Evolutionary conservation across 2,888 invertebrate species (phyloP).

Genomic region (Megalurothrips usitatus): DNA sequence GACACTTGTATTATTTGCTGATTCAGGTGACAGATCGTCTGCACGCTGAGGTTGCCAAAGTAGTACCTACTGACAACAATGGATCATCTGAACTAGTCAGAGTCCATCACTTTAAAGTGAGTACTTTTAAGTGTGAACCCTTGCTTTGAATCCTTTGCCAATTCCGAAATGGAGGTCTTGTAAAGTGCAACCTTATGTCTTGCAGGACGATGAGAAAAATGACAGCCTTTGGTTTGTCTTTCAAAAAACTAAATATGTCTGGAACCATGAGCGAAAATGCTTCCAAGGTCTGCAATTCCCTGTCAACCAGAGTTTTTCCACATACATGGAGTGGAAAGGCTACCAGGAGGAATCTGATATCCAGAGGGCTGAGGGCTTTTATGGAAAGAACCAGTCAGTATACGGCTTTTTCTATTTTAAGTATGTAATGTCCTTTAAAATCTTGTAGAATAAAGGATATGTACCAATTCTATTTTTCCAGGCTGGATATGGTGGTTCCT

Average conservation of each 20-base stretch:
- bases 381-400: conserved; percentile 82
- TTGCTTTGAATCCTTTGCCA: conserved; percentile 30
- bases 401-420: background rate
- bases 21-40: conserved; percentile 69
- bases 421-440: conserved; percentile 29
- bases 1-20: conserved; percentile 35
- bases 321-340: conserved; percentile 82
- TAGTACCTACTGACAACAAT: conserved; percentile 94
- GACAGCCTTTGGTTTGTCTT: conserved; percentile 83
- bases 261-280: conserved; percentile 72
- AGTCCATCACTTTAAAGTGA: conserved; percentile 63
- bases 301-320: conserved; percentile 60
- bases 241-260: conserved; percentile 96
- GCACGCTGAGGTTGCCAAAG: conserved; percentile 81
- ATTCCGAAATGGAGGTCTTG: conserved; percentile 46
- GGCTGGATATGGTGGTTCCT: conserved; percentile 80
- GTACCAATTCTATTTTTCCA: conserved; percentile 43
- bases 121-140: conserved; percentile 31
- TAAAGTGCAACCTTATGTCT: conserved; percentile 36
- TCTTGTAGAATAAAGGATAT: conserved; percentile 25
- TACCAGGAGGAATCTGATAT: conserved; percentile 78
- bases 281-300: conserved; percentile 87
- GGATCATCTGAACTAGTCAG: conserved; percentile 91
- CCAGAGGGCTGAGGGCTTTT: conserved; percentile 68
- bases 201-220: conserved; percentile 48